A percentile compares a stretch with the other conserved stretches of the same genome.
These are phyloP conservation scores for Andricus quercusramuli DNA, from an alignment of 2,888 invertebrate species.

Conservation along the genomic window DNA sequence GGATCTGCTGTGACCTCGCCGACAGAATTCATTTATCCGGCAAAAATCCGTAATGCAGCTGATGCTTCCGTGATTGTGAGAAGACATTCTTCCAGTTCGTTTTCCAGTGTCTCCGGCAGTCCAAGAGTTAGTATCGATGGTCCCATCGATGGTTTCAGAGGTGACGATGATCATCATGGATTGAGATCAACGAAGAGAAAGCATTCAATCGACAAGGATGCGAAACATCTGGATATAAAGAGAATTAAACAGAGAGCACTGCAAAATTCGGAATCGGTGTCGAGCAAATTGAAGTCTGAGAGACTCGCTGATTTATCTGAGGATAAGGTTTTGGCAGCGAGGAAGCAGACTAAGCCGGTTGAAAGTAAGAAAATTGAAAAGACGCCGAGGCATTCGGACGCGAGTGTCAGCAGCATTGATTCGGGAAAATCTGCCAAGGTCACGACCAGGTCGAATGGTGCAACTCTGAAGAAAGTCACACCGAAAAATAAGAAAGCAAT, in stretches of 20 bases:
- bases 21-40: constrained; percentile 70
- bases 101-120: constrained; percentile 86
- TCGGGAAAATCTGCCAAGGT: constrained; percentile 55
- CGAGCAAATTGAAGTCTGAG: not conserved
- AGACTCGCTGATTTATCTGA: constrained; percentile 55
- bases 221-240: constrained; percentile 17
- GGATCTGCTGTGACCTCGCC: constrained; percentile 51
- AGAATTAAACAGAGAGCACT: constrained; percentile 14
- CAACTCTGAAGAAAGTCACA: constrained; percentile 61
- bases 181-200: constrained; percentile 43
- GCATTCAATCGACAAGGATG: not conserved
- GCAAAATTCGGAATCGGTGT: not conserved
- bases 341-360: constrained; percentile 49
- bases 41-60: constrained; percentile 79
- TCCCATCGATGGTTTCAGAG: constrained; percentile 45
- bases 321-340: constrained; percentile 58
- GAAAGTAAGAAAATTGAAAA: constrained; percentile 43
- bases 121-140: constrained; percentile 80
- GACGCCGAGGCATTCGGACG: constrained; percentile 45
- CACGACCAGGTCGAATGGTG: constrained; percentile 62
- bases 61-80: constrained; percentile 91
- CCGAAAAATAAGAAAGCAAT: constrained; percentile 56
- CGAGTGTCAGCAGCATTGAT: constrained; percentile 38
- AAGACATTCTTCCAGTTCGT: constrained; percentile 91
- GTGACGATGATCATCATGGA: constrained; percentile 45